Percentiles rank a stretch among this genome's conserved stretches.
phyloP scores from a whole-genome alignment of 2,888 invertebrate genomes.

The Eutolmus rufibarbis region DNA sequence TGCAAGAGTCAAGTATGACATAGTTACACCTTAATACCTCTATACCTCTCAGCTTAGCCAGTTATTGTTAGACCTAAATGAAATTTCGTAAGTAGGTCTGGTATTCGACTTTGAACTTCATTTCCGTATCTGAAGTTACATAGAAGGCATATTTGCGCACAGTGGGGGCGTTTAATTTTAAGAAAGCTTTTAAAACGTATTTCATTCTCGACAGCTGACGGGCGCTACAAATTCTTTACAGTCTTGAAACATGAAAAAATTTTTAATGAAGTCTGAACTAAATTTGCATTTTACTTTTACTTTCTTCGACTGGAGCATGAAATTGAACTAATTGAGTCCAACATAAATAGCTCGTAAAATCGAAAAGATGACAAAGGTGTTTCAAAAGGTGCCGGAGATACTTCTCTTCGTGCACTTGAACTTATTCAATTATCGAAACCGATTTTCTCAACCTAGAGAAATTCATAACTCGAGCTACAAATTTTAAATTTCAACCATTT shows the following conservation, averaged over 20 bases:
- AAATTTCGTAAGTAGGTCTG: neutral
- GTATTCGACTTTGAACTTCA: conserved; percentile 5
- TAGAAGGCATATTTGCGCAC: neutral
- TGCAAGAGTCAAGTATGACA: neutral
- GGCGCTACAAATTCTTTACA: neutral
- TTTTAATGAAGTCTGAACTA: neutral
- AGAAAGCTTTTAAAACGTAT: neutral
- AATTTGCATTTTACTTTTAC: neutral
- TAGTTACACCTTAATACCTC: neutral
- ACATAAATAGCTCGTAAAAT: no score
- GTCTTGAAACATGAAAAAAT: neutral
- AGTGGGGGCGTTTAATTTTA: neutral
- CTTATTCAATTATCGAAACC: no score
- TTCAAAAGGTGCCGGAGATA: no score
- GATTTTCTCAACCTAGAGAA: no score
- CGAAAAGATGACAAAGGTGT: no score
- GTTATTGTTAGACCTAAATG: neutral
- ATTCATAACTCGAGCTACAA: no score
- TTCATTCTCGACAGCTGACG: neutral
- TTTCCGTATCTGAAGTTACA: neutral
- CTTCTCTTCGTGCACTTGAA: no score
- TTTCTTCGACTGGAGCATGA: neutral
- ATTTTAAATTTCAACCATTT: no score
- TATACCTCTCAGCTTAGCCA: neutral
- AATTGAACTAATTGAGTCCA: neutral